Conservation (phyloP, 1,140 invertebrate species). For the Hestina assimilis region DNA sequence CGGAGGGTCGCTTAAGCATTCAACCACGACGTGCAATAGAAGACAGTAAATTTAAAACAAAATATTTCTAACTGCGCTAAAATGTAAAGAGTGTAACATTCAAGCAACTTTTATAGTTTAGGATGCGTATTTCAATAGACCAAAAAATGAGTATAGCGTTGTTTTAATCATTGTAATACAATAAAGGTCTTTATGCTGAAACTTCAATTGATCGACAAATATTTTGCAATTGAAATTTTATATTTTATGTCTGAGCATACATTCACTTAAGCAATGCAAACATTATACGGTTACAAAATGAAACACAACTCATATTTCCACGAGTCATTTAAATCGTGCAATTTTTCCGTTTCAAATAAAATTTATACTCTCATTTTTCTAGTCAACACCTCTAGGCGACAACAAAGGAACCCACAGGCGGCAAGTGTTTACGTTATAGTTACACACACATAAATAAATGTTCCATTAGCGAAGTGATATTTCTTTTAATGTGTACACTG, state of each 20-base stretch:
- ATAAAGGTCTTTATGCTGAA: too few relatives aligned
- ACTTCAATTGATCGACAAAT: too few relatives aligned
- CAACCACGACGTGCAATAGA: too few relatives aligned
- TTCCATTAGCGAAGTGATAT: slow-evolving; percentile 25
- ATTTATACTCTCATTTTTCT: slow-evolving; percentile 20
- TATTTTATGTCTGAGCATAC: background rate
- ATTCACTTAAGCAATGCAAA: slow-evolving; percentile 2
- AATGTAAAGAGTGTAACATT: too few relatives aligned
- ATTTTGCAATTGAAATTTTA: background rate
- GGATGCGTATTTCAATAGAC: too few relatives aligned
- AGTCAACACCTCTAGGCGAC: slow-evolving; percentile 14
- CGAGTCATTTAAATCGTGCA: slow-evolving; percentile 8
- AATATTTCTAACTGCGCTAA: too few relatives aligned
- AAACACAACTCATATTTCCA: background rate
- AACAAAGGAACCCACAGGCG: slow-evolving; percentile 7
- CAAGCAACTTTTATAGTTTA: too few relatives aligned
- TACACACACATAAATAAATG: slow-evolving; percentile 21
- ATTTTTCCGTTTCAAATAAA: slow-evolving; percentile 10
- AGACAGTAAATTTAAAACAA: too few relatives aligned
- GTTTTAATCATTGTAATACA: too few relatives aligned
- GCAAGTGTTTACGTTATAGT: slow-evolving; percentile 2
- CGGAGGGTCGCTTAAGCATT: too few relatives aligned
- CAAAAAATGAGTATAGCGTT: too few relatives aligned
- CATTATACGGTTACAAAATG: background rate
- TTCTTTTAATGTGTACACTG: background rate